Evolutionary conservation across 1,140 invertebrate species (phyloP).

Genomic region (Temnothorax curvispinosus): DNA sequence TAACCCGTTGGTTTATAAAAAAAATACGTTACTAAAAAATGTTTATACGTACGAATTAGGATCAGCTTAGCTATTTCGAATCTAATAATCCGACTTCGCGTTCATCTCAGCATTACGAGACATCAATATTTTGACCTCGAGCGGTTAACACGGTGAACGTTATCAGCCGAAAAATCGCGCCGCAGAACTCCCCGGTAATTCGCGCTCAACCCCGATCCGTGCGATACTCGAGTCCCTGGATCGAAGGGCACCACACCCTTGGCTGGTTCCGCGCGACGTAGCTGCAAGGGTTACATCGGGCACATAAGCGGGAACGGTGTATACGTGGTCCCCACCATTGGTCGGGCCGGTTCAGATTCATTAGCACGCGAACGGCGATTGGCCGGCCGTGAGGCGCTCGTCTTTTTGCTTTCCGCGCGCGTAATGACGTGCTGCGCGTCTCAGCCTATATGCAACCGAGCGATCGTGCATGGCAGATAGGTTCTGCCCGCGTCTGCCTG

Average conservation of each 20-base stretch:
- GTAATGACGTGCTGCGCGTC: constrained; percentile 79
- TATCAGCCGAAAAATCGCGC: constrained; percentile 51
- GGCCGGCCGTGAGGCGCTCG: constrained; percentile 75
- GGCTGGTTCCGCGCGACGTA: constrained; percentile 63
- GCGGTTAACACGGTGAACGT: constrained; percentile 11
- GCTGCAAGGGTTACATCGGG: constrained; percentile 72
- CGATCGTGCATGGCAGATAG: constrained; percentile 83
- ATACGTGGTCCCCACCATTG: constrained; percentile 73
- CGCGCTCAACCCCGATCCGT: constrained; percentile 62
- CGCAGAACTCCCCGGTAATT: constrained; percentile 32
- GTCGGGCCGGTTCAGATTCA: constrained; percentile 80
- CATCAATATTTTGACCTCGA: constrained; percentile 24
- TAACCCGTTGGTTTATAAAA: background rate
- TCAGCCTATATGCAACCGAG: constrained; percentile 78
- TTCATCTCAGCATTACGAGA: background rate
- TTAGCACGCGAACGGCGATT: constrained; percentile 80
- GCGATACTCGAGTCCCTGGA: constrained; percentile 66
- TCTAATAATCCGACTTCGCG: background rate
- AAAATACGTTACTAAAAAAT: background rate
- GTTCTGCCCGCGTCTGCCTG: constrained; percentile 69
- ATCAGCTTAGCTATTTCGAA: background rate
- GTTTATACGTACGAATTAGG: background rate
- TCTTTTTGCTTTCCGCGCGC: constrained; percentile 78
- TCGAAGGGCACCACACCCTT: constrained; percentile 69
- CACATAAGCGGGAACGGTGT: constrained; percentile 62